phyloP scores from a whole-genome alignment of 2,888 invertebrate species.

The Aproaerema taeniolella region DNA sequence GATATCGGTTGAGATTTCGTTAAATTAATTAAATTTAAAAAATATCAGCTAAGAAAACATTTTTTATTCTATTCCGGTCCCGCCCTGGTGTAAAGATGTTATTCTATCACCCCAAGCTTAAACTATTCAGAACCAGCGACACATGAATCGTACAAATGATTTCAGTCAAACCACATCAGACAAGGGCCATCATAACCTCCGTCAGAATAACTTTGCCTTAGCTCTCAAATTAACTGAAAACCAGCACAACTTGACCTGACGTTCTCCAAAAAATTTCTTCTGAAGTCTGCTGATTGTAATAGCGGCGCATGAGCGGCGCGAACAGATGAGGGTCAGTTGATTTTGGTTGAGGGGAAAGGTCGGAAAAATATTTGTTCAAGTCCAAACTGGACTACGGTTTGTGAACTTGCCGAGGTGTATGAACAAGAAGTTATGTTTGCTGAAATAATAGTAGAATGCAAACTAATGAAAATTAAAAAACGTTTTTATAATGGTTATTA shows the following conservation, averaged over 20 bases:
- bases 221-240: conserved; percentile 26
- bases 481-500: neutral
- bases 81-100: too few relatives aligned
- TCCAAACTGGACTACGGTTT: conserved; percentile 12
- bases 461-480: too few relatives aligned
- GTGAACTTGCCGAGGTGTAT: neutral
- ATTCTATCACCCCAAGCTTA: too few relatives aligned
- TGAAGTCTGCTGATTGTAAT: too few relatives aligned
- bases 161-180: conserved; percentile 20
- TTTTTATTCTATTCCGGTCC: too few relatives aligned
- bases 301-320: too few relatives aligned
- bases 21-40: too few relatives aligned
- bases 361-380: conserved; percentile 41
- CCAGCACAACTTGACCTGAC: conserved; percentile 25
- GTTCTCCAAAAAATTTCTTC: neutral
- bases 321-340: conserved; percentile 30
- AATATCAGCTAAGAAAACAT: too few relatives aligned
- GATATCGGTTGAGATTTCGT: too few relatives aligned
- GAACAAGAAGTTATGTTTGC: neutral
- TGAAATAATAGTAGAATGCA: neutral
- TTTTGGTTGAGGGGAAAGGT: conserved; percentile 30
- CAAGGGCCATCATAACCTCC: conserved; percentile 25
- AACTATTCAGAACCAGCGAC: too few relatives aligned
- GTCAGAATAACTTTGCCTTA: conserved; percentile 24
- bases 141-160: too few relatives aligned